Evolutionary conservation across 2,888 invertebrate genomes (phyloP), one percentile per base, ranked within the genome.

Genomic region (Dryocosmus kuriphilus): DNA sequence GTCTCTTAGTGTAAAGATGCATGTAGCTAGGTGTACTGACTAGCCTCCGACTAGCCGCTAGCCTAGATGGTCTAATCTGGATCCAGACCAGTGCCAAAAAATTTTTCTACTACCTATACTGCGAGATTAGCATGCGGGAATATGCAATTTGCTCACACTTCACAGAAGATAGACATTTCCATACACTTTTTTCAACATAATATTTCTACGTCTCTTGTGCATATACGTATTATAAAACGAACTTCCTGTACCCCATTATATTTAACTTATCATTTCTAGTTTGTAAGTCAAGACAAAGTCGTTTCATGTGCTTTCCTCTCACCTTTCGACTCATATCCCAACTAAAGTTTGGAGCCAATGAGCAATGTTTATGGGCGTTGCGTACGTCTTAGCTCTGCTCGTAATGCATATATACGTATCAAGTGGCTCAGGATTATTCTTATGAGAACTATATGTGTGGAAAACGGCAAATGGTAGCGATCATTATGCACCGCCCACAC

Each of bases 401-500:
- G 22, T 63, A 75, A 74, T 19, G 46, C 61, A 71, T 76, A 41
- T 73, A 30, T 46, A 16, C 1, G 46, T 63, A 65, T 46, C 38
- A 41, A 63, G 35, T 63, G 35, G 63, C 9, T 35, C 35, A 35
- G 9, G 57, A 27, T 62, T 32, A 35, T 62, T 62, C 62, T 9
- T 30, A 32, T 11, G 38, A 32, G n/a, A 35, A 8, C 35, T 63
- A 9, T 61, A 67, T 38, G 41, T 35, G 41, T 51, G 75, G 60
- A 78, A 80, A 80, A 76, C 65, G 61, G 78, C 80, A 80, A 57
- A 76, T 80, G 77, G 83, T 84, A 85, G 85, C 83, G 14, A 63
- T 63, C 63, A 63, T 63, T 84, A 86, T 86, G 84, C 81, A 81
- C 85, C 88, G 85, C 88, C 87, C 85, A 88, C 88, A 78, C 83